Conservation (phyloP, 2,113 vertebrate genomes). For the Chionomys nivalis region DNA sequence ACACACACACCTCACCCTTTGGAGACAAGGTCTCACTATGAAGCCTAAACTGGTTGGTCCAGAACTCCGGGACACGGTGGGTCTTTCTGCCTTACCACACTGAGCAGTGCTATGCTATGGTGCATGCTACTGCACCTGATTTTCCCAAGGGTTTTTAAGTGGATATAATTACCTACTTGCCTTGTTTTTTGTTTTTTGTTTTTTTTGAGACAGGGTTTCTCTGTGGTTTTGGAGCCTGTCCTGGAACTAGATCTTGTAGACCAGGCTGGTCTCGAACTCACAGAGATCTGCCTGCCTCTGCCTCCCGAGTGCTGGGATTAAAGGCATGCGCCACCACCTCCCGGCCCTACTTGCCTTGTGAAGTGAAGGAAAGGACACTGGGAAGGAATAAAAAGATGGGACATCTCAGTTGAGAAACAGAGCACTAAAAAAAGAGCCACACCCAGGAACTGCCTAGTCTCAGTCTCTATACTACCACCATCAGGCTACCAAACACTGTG, state of each 20-base stretch:
- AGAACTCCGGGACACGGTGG: background rate
- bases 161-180: constrained; percentile 10
- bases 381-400: constrained; percentile 41
- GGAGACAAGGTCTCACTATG: background rate
- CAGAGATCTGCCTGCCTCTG: too few relatives aligned
- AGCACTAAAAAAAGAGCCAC: constrained; percentile 12
- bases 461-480: background rate
- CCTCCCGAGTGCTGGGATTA: too few relatives aligned
- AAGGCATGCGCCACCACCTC: too few relatives aligned
- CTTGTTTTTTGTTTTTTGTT: too few relatives aligned
- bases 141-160: background rate
- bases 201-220: too few relatives aligned
- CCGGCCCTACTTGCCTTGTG: background rate
- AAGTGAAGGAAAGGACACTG: constrained; percentile 1
- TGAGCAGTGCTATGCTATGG: background rate
- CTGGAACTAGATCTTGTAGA: too few relatives aligned
- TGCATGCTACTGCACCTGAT: too few relatives aligned
- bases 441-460: background rate
- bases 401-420: constrained; percentile 27
- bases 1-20: background rate
- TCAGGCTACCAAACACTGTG: background rate
- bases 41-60: background rate
- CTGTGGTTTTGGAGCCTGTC: too few relatives aligned
- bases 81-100: background rate
- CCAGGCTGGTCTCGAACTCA: too few relatives aligned